These are phyloP conservation scores for Crossocerus cetratus DNA, from an alignment of 2,888 invertebrate genomes.

Conservation along the genomic window DNA sequence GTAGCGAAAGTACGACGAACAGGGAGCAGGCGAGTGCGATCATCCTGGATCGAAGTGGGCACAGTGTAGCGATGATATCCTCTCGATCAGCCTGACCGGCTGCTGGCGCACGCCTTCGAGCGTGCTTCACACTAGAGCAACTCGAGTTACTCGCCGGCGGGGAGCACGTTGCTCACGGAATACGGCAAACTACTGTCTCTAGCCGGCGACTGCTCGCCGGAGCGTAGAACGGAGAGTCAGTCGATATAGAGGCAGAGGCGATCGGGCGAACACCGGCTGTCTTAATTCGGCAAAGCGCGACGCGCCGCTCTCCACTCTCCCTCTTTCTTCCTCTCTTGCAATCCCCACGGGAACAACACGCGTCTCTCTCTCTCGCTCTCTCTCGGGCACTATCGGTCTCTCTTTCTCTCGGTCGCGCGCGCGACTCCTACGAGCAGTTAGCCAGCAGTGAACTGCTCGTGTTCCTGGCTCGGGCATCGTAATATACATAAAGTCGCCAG, in stretches of 20 bases:
- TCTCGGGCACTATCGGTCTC: too few relatives aligned
- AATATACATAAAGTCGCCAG: conserved; percentile 73
- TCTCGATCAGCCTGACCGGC: conserved; percentile 37
- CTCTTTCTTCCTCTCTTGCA: conserved; percentile 12
- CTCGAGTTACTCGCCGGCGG: background rate
- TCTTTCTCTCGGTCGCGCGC: too few relatives aligned
- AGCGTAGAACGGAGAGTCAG: background rate
- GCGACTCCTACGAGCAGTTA: conserved; percentile 62
- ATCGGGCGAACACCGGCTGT: conserved; percentile 5
- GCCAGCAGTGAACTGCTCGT: conserved; percentile 72
- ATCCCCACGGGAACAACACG: conserved; percentile 21
- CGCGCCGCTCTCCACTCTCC: background rate
- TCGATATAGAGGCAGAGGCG: background rate
- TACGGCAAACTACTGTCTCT: background rate
- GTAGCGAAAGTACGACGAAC: conserved; percentile 62
- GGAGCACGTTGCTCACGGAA: too few relatives aligned
- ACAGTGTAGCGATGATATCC: conserved; percentile 21
- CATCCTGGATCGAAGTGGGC: conserved; percentile 60
- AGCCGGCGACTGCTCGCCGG: background rate
- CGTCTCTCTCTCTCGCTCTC: conserved; percentile 32
- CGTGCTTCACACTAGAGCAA: conserved; percentile 28
- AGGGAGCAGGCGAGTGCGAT: conserved; percentile 66
- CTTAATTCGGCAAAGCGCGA: conserved; percentile 15
- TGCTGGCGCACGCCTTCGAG: conserved; percentile 9
- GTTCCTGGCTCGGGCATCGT: conserved; percentile 68